Base-by-base conservation (phyloP, 1,140 invertebrate species). In the Sinella curviseta region DNA sequence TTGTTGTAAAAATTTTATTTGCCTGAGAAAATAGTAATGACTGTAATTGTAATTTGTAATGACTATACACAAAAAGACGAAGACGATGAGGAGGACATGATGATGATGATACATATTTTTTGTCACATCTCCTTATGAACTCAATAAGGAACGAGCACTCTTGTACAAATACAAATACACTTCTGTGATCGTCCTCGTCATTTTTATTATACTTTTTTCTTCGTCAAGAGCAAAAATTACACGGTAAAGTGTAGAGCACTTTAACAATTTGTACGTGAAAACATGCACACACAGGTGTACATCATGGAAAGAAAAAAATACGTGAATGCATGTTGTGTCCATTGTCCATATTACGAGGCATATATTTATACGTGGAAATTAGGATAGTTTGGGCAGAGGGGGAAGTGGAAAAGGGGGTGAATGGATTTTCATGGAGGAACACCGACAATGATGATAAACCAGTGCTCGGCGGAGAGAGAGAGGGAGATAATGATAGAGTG, bases 401-500 rank as follows among this genome's bases (percentile, higher is more conserved):
- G n/a, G n/a, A n/a, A n/a, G n/a, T n/a, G n/a, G n/a, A n/a, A n/a
- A n/a, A n/a, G n/a, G n/a, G n/a, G n/a, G n/a, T n/a, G n/a, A n/a
- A n/a, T n/a, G n/a, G n/a, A n/a, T n/a, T n/a, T n/a, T n/a, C n/a
- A n/a, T n/a, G n/a, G n/a, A n/a, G n/a, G n/a, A n/a, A n/a, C n/a
- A n/a, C n/a, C n/a, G n/a, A n/a, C 26, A 65, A 8, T 65, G 4
- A n/a, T 17, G 24, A n/a, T 65, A 20, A 48, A 48, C 39, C 39
- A 48, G 39, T 20, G 39, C 8, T 65, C 31, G 65, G 28, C 26
- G 30, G 65, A 30, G 31, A 70, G 12, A 70, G 24, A 60, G 8
- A 17, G 65, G 4, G 3, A 70, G 65, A 70, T 70, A 70, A 70
- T 70, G 65, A 70, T 33, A 70, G 65, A 70, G 65, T 70, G 65